A percentile compares a stretch with the other conserved stretches of the same genome.
phyloP scores from a whole-genome alignment of 2,888 invertebrate genomes.

The Fragum whitleyi region DNA sequence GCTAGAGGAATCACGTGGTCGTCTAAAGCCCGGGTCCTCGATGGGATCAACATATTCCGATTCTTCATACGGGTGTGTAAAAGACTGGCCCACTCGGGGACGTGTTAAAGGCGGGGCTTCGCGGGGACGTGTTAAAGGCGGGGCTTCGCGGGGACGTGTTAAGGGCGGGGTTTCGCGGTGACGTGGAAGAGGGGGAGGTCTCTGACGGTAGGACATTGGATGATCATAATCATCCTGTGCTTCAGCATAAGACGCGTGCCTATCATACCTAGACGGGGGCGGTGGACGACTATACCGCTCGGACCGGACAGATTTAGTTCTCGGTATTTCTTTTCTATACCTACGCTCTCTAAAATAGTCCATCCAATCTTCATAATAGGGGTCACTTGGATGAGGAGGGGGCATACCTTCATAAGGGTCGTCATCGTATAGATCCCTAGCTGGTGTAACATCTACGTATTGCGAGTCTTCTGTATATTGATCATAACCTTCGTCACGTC shows the following conservation, averaged over 20 bases:
- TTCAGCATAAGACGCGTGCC: not conserved
- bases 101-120: not conserved
- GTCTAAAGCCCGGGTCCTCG: too few species aligned
- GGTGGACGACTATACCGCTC: not conserved
- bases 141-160: not conserved
- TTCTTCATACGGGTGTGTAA: too few species aligned
- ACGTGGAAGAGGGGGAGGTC: not conserved
- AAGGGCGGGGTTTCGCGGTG: not conserved
- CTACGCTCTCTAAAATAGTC: slow-evolving; percentile 3
- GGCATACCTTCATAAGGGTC: slow-evolving; percentile 11
- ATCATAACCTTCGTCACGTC: not conserved
- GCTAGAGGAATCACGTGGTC: too few species aligned
- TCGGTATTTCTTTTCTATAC: not conserved
- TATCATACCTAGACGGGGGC: not conserved
- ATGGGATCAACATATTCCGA: too few species aligned
- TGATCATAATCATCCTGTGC: not conserved
- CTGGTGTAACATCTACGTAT: not conserved
- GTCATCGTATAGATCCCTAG: not conserved
- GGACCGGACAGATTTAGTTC: not conserved
- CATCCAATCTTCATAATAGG: slow-evolving; percentile 31
- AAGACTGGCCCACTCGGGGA: too few species aligned
- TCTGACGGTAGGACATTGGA: not conserved
- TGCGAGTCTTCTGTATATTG: not conserved
- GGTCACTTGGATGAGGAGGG: slow-evolving; percentile 16
- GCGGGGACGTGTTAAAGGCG: not conserved